phyloP scores from a whole-genome alignment of 2,888 invertebrate genomes.

The Mesoligia furuncula region DNA sequence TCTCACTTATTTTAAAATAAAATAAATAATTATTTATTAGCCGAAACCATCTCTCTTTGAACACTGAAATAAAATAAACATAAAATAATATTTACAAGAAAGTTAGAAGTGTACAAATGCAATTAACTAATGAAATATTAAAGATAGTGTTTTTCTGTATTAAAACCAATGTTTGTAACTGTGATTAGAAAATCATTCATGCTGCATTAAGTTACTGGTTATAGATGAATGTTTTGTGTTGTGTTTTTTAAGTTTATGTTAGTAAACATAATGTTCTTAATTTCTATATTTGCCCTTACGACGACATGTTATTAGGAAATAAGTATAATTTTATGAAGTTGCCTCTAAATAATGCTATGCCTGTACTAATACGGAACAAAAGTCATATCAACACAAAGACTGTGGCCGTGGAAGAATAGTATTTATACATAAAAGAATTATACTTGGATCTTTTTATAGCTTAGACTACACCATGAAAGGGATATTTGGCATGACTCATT shows the following conservation, averaged over 20 bases:
- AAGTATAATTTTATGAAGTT: neutral
- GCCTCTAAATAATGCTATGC: neutral
- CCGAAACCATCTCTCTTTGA: constrained; percentile 95
- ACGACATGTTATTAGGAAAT: neutral
- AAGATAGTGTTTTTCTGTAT: neutral
- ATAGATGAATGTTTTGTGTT: neutral
- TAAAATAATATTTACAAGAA: constrained; percentile 14
- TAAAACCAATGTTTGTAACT: neutral
- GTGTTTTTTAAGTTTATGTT: neutral
- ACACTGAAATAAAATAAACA: constrained; percentile 87
- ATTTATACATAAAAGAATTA: neutral
- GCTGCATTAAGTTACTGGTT: neutral
- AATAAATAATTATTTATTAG: constrained; percentile 94
- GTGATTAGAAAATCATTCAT: neutral
- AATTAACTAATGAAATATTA: neutral
- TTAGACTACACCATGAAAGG: constrained; percentile 5
- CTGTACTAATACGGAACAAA: neutral
- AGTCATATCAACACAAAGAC: neutral
- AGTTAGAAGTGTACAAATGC: neutral
- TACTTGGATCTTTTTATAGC: constrained; percentile 9
- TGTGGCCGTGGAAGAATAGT: neutral
- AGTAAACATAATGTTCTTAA: neutral
- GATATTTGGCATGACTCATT: constrained; percentile 43
- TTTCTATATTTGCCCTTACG: neutral
- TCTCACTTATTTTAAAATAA: constrained; percentile 93